A percentile compares a stretch with the other conserved stretches of the same genome.
Evolutionary conservation across 2,888 invertebrate genomes (phyloP).

Genomic region (Sussaba pulchella): DNA sequence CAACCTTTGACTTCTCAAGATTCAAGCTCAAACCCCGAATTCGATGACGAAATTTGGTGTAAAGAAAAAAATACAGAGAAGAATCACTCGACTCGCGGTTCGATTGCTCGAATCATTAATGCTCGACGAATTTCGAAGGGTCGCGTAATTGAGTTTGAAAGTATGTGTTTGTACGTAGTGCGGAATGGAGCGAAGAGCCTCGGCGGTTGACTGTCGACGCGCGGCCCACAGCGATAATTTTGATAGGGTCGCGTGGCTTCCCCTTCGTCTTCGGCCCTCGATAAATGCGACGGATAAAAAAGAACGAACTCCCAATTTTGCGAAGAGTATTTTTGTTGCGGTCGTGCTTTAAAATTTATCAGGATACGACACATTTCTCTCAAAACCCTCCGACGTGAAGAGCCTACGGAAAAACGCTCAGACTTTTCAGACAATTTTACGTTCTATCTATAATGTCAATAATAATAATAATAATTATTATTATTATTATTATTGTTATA

Average conservation of each 20-base stretch:
- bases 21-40: too few species aligned
- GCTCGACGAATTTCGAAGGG: constrained; percentile 47
- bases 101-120: constrained; percentile 59
- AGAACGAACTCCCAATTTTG: constrained; percentile 44
- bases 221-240: constrained; percentile 57
- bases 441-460: too few species aligned
- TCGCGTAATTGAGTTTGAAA: constrained; percentile 54
- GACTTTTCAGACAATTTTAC: too few species aligned
- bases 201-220: constrained; percentile 63
- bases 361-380: neutral
- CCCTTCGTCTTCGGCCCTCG: constrained; percentile 59
- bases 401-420: too few species aligned
- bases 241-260: constrained; percentile 39
- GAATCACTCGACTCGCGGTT: neutral
- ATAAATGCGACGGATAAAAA: constrained; percentile 42
- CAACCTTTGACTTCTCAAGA: too few species aligned
- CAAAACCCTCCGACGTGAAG: neutral
- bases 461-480: too few species aligned
- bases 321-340: constrained; percentile 33
- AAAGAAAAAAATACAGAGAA: too few species aligned
- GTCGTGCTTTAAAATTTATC: constrained; percentile 49
- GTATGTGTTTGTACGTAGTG: constrained; percentile 18
- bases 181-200: constrained; percentile 46
- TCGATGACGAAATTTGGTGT: too few species aligned
- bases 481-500: too few species aligned